phyloP scores from a whole-genome alignment of 2,797 vertebrate species.

The Synaphobranchus kaupii region DNA sequence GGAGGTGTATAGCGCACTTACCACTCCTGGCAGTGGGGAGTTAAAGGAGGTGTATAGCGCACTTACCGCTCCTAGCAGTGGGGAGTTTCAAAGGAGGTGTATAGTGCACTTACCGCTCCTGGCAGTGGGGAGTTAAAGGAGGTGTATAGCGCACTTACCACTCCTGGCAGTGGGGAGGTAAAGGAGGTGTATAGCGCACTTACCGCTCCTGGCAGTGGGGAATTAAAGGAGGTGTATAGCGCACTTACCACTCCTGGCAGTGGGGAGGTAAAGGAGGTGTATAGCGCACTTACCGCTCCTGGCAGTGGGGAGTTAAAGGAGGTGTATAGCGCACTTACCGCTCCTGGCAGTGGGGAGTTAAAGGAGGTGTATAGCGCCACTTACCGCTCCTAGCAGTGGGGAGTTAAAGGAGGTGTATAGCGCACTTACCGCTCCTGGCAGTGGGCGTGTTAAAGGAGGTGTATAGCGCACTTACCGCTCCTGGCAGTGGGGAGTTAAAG shows the following conservation, averaged over 20 bases:
- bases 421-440: neutral
- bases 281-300: no score
- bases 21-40: neutral
- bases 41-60: neutral
- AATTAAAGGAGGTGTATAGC: neutral
- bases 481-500: neutral
- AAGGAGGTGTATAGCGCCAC: slow-evolving; percentile 2
- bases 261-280: neutral
- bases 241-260: neutral
- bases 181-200: neutral
- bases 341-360: neutral
- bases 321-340: neutral
- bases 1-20: neutral
- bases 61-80: neutral
- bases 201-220: neutral
- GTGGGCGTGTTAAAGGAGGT: neutral
- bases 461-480: neutral
- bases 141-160: no score
- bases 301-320: no score
- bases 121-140: no score
- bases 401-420: no score
- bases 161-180: no score
- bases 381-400: no score
- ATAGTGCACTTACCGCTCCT: no score
- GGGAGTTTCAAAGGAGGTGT: neutral